Base-by-base conservation (phyloP, 2,113 vertebrate species). In the Morone chrysops region DNA sequence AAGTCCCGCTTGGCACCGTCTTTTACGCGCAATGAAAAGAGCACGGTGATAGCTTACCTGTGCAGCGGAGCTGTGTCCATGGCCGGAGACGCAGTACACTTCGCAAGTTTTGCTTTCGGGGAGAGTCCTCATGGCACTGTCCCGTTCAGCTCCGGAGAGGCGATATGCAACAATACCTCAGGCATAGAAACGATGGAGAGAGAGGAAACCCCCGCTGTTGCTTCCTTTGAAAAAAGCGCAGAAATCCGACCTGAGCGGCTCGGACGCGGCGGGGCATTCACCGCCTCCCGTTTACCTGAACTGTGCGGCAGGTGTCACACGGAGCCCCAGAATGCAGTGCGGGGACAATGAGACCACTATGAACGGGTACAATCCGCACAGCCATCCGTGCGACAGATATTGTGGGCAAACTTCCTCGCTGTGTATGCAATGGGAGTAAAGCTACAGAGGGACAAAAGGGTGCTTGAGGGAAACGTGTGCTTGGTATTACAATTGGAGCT, bases 121-220 rank as follows among this genome's bases (percentile, higher is more conserved):
- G 85, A 90, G 92, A 92, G 93, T 93, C 94, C 93, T 94, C 96
- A 96, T 96, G 90, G 94, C 94, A 92, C 89, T 85, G 85, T 94
- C 90, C 91, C 79, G 90, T 79, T 92, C 81, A 87, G 93, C 90
- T 94, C 88, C 86, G 73, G 81, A 89, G 92, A 91, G 90, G 87
- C 75, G 89, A 93, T 90, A 91, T 87, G 92, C 87, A 92, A 90
- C 92, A 91, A 90, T 85, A 89, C 85, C 88, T 86, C 79, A 63
- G 89, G 89, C 92, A 93, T 92, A 92, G 90, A 93, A 91, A 87
- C 56, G 75, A 93, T 91, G 87, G 89, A 86, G 87, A 88, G 90
- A 86, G 88, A 89, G 89, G 84, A 92, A 88, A 90, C 70, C 88
- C 89, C 91, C 67, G 59, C 84, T 82, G 91, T 70, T 31, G 86